phyloP scores from a whole-genome alignment of 2,113 vertebrate species.

The Acrocephalus kingi region DNA sequence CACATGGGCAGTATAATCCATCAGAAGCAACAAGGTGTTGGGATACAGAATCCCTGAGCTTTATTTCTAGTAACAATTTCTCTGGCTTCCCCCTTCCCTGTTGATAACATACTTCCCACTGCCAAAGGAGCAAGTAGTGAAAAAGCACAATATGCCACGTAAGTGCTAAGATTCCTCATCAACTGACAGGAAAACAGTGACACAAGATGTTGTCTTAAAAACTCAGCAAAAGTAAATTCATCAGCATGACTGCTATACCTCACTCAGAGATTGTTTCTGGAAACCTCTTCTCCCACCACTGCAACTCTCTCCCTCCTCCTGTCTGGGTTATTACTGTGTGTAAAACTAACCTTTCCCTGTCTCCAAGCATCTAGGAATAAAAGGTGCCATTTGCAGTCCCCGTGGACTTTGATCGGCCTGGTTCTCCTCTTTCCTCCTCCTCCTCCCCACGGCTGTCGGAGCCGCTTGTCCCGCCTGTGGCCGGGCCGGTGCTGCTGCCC shows the following conservation, averaged over 20 bases:
- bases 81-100: not conserved
- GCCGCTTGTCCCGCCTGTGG: not conserved
- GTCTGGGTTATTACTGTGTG: not conserved
- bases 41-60: not conserved
- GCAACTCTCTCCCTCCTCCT: not conserved
- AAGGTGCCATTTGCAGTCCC: not conserved
- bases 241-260: not conserved
- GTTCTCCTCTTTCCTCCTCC: not conserved
- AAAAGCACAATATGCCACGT: not conserved
- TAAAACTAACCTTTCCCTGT: not conserved
- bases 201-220: not conserved
- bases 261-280: not conserved
- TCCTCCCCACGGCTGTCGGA: fast-evolving
- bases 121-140: not conserved
- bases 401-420: not conserved
- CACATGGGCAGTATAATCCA: not conserved
- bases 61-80: not conserved
- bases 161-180: slow-evolving; percentile 9
- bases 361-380: not conserved
- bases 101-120: not conserved
- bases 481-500: not conserved
- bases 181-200: not conserved
- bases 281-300: not conserved
- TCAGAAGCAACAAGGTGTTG: not conserved
- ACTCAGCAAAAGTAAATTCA: not conserved